Base-by-base conservation (phyloP, 1,140 invertebrate genomes). In the Macrocentrus cingulum region DNA sequence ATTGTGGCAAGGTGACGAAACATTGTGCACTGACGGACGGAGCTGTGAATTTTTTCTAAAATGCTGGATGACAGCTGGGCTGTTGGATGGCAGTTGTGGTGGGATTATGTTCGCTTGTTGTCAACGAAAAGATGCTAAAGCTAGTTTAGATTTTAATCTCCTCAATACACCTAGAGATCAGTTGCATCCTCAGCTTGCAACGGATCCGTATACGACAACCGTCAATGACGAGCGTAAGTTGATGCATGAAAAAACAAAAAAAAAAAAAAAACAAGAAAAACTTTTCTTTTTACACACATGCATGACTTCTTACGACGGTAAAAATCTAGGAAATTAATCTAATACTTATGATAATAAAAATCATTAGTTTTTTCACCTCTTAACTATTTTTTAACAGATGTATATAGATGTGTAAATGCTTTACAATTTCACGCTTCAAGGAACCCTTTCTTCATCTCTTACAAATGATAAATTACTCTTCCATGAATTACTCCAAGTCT, bases 21-120 rank as follows among this genome's bases (percentile, higher is more conserved):
- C 81, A 49, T 80, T 84, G 68, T 86, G 84, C 70, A 71, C 77
- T 67, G 84, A 88, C 67, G 89, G 90, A 64, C 90, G 91, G 39
- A 90, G 85, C 63, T 96, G 93, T 77, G 91, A 95, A 81, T 95
- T 95, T 82, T 94, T 95, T 83, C 82, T 95, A 64, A 87, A 90
- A 72, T 95, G 92, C 80, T 95, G 92, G 93, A 86, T 95, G 83
- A 85, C 89, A 41, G 91, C 91, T 60, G 93, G 93, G 58, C 83
- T 93, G 59, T 84, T 95, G 67, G 91, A 94, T 69, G 90, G 89
- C 66, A 85, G 89, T 66, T 95, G 92, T 78, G 89, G 90, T 66
- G 84, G 88, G 57, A 83, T 95, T 69, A 83, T 96, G 62, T 91
- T 88, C 71, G 91, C 91, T 59, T 95, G 94, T 83, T 96, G 93